phyloP scores from a whole-genome alignment of 2,797 vertebrate species.

The Bradypodion ventrale region DNA sequence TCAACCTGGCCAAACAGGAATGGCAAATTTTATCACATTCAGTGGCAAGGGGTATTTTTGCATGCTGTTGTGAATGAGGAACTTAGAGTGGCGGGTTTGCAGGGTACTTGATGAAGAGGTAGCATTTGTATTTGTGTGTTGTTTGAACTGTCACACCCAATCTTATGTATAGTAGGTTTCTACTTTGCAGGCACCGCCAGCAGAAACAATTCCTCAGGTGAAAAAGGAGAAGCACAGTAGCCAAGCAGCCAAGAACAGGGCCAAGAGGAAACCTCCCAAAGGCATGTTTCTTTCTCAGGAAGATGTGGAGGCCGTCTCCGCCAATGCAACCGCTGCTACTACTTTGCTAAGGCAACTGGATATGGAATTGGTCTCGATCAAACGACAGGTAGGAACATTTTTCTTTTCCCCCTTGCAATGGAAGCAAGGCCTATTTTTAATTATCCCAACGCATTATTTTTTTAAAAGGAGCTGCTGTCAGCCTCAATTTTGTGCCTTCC shows the following conservation, averaged over 20 bases:
- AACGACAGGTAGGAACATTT: conserved; percentile 83
- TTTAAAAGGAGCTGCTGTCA: conserved; percentile 19
- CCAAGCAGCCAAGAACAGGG: conserved; percentile 86
- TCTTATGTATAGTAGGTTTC: conserved; percentile 42
- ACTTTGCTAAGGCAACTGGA: conserved; percentile 91
- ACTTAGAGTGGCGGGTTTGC: background rate
- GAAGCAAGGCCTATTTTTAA: background rate
- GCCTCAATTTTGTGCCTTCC: background rate
- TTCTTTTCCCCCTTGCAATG: background rate
- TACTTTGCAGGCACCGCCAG: conserved; percentile 70
- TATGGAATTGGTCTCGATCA: conserved; percentile 90
- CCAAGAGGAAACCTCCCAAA: conserved; percentile 93
- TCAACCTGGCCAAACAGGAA: too few species aligned
- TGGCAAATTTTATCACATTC: too few species aligned
- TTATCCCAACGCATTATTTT: background rate
- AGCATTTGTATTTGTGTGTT: background rate
- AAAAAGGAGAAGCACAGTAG: conserved; percentile 86
- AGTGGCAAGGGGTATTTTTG: background rate
- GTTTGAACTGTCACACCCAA: background rate
- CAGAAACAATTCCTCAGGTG: conserved; percentile 80
- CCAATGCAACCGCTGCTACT: conserved; percentile 84
- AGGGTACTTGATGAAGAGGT: background rate
- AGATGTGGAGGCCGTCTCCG: conserved; percentile 89
- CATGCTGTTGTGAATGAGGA: background rate
- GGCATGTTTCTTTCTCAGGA: conserved; percentile 93